A percentile compares a stretch with the other conserved stretches of the same genome.
These are phyloP conservation scores for Drosophila cracens DNA, from an alignment of 2,888 invertebrate genomes.

Conservation along the genomic window DNA sequence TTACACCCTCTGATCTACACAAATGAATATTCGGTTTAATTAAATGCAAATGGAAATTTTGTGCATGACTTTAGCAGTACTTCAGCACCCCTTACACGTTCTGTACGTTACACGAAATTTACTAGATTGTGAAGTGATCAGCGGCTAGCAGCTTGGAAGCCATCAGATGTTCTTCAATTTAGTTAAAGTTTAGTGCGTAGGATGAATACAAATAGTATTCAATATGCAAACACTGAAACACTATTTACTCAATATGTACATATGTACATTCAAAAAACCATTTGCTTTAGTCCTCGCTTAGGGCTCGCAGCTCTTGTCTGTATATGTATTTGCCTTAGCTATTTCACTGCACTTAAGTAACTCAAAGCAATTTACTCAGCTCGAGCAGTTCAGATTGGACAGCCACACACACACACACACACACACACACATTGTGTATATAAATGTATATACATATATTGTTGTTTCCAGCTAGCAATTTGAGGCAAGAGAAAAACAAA, in stretches of 20 bases:
- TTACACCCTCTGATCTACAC: not conserved
- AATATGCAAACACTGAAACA: slow-evolving; percentile 16
- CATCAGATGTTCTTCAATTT: not conserved
- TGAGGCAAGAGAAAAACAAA: slow-evolving; percentile 24
- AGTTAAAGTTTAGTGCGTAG: not conserved
- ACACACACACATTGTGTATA: not conserved
- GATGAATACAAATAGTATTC: not conserved
- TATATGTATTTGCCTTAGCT: slow-evolving; percentile 56
- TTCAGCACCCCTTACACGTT: not conserved
- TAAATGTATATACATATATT: not conserved
- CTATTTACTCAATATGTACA: slow-evolving; percentile 4
- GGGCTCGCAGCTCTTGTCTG: slow-evolving; percentile 12
- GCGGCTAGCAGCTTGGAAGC: not conserved
- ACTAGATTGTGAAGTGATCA: not conserved
- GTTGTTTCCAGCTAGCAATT: slow-evolving; percentile 22
- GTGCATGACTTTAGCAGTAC: slow-evolving; percentile 23
- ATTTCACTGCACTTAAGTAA: slow-evolving; percentile 53
- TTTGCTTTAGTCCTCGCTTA: slow-evolving; percentile 14
- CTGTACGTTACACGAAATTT: not conserved
- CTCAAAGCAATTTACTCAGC: slow-evolving; percentile 57
- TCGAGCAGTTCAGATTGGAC: not conserved
- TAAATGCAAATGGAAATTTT: not conserved
- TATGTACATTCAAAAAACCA: slow-evolving; percentile 29
- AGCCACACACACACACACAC: slow-evolving; percentile 1
- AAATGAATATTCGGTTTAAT: not conserved